Percentiles rank a stretch among this genome's conserved stretches.
These are phyloP conservation scores for Leptinotarsa defecta DNA, from an alignment of 1,140 invertebrate species.

Conservation along the genomic window DNA sequence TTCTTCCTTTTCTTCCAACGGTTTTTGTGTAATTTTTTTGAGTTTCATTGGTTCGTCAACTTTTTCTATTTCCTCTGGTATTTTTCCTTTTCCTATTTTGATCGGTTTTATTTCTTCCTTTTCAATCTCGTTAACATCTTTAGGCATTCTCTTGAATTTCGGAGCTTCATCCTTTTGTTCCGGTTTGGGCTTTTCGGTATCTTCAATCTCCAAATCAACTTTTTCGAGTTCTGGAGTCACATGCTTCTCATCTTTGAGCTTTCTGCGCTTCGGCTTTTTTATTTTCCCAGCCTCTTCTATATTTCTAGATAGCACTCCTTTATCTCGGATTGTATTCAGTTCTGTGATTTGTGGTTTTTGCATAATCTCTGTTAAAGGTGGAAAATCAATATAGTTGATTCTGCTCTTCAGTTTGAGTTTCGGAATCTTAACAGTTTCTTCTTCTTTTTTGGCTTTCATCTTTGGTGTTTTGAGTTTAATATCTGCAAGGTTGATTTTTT, in stretches of 20 bases:
- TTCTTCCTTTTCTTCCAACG: constrained; percentile 49
- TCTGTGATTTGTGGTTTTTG: constrained; percentile 59
- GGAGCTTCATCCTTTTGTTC: constrained; percentile 51
- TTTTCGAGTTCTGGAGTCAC: constrained; percentile 64
- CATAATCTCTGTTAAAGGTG: constrained; percentile 57
- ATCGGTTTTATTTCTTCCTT: constrained; percentile 56
- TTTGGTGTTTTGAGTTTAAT: constrained; percentile 47
- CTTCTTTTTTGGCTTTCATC: constrained; percentile 34
- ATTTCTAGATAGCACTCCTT: constrained; percentile 71
- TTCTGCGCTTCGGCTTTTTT: constrained; percentile 59
- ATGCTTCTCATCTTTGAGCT: constrained; percentile 64
- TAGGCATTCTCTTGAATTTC: constrained; percentile 48
- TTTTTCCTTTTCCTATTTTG: constrained; percentile 60
- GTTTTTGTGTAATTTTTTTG: constrained; percentile 35
- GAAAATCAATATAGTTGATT: constrained; percentile 66
- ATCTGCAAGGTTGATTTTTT: constrained; percentile 44
- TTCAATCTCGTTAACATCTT: constrained; percentile 45
- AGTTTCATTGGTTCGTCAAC: constrained; percentile 44
- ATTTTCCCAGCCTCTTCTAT: constrained; percentile 69
- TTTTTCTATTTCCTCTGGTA: constrained; percentile 54
- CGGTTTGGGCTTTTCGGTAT: constrained; percentile 56
- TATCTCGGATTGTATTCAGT: constrained; percentile 61
- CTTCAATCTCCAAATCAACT: constrained; percentile 61
- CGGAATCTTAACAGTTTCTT: constrained; percentile 61
- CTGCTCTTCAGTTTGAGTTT: constrained; percentile 71